Evolutionary conservation across 2,888 invertebrate species (phyloP), one percentile per base, ranked within the genome.

Genomic region (Rhabditoides inermis): DNA sequence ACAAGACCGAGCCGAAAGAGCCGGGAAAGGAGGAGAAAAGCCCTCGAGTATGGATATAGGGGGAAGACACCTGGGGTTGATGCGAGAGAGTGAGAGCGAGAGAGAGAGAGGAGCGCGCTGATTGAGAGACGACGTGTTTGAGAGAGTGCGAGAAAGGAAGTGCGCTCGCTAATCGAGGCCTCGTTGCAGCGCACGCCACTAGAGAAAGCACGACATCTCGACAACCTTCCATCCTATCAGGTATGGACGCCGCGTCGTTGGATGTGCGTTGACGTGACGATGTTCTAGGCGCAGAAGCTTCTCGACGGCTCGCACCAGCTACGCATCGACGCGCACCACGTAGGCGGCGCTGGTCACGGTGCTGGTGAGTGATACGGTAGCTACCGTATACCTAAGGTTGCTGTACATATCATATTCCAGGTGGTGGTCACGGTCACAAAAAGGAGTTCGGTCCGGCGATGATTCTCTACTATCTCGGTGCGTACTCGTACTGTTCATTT

Each of bases 371-470:
- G 7, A 20, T 15, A 39, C 7, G 10, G 22, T 18, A 39, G 20
- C 10, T 7, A 7, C 10, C 20, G 10, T 39, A n/a, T 39, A 18
- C n/a, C 10, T 39, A 23, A 12, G 22, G 1, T 12, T 12, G 40
- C 40, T 32, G 10, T 32, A 10, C 10, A 32, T 32, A 7, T 40
- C 22, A 10, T 40, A 27, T 30, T 25, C 32, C 23, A 22, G 22
- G 18, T 36, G 20, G 36, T 51, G 73, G 69, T 41, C 74, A 72
- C 73, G 74, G 72, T 42, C 74, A 74, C 57, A 75, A 75, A 53
- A 76, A 76, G 63, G 76, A 76, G 59, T 71, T 76, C 53, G 76
- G 74, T 23, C 74, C 76, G 39, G 76, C 73, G n/a, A 76, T 76
- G 76, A 73, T 76, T 50, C 65, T 76, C 41, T 76, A 76, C 54